These are phyloP conservation scores for Chlorops oryzae DNA, from an alignment of 1,140 invertebrate genomes.

Conservation along the genomic window DNA sequence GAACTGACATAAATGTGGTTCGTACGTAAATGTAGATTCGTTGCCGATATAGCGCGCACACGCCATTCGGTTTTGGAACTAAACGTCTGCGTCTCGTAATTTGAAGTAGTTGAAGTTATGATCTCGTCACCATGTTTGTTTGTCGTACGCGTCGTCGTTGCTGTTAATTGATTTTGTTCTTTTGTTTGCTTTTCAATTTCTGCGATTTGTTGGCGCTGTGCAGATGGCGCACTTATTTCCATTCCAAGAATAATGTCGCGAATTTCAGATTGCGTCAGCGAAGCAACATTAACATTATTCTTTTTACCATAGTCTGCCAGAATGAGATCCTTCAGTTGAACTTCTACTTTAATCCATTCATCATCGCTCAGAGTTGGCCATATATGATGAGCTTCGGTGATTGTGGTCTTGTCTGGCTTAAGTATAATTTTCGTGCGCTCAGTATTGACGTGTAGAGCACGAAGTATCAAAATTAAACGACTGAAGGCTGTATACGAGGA, in stretches of 20 bases:
- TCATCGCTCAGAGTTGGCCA: conserved; percentile 97
- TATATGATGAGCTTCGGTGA: conserved; percentile 98
- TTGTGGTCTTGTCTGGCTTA: conserved; percentile 97
- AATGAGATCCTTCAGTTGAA: conserved; percentile 96
- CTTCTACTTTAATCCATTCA: conserved; percentile 99
- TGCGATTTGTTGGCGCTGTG: conserved; percentile 97
- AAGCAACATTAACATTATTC: conserved; percentile 99
- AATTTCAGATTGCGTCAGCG: conserved; percentile 97
- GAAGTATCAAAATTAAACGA: conserved; percentile 89
- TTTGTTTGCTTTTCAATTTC: conserved; percentile 99
- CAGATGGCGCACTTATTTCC: conserved; percentile 98
- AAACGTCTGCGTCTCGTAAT: conserved; percentile 98
- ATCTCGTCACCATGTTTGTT: conserved; percentile 99
- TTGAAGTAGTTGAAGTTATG: conserved; percentile 96
- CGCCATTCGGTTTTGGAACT: conserved; percentile 98
- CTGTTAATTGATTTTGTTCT: conserved; percentile 96
- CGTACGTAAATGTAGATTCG: conserved; percentile 94
- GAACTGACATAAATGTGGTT: conserved; percentile 99
- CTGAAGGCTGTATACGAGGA: conserved; percentile 97
- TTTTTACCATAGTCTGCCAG: conserved; percentile 99
- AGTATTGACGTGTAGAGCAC: conserved; percentile 97
- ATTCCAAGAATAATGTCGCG: conserved; percentile 99
- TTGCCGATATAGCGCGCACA: conserved; percentile 95
- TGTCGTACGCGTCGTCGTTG: conserved; percentile 95
- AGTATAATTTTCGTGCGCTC: conserved; percentile 97